phyloP scores from a whole-genome alignment of 2,888 invertebrate genomes.

The Cynaeus angustus region DNA sequence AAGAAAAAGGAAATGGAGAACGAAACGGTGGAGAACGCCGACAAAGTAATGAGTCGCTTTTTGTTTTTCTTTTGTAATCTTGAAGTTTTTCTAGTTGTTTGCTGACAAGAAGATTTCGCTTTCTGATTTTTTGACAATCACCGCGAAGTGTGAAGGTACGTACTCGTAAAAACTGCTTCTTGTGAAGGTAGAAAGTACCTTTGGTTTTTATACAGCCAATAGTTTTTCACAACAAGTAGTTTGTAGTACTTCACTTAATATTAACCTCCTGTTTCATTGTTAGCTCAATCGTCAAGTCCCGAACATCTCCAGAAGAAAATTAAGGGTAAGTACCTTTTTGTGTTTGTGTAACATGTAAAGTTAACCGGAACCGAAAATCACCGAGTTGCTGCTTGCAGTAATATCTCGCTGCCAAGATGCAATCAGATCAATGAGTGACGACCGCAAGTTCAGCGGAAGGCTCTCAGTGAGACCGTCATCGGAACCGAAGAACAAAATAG shows the following conservation, averaged over 20 bases:
- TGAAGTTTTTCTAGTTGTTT: constrained; percentile 66
- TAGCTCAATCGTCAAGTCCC: constrained; percentile 63
- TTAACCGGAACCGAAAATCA: constrained; percentile 2
- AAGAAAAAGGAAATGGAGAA: constrained; percentile 6
- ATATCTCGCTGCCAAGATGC: constrained; percentile 70
- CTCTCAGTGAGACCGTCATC: constrained; percentile 58
- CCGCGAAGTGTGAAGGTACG: constrained; percentile 67
- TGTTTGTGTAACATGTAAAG: not conserved
- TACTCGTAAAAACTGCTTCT: not conserved
- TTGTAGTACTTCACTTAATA: constrained; percentile 16
- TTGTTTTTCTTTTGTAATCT: constrained; percentile 10
- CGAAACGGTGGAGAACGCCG: constrained; percentile 41
- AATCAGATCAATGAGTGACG: constrained; percentile 63
- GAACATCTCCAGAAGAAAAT: constrained; percentile 68
- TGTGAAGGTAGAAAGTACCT: not conserved
- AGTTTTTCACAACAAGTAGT: constrained; percentile 1
- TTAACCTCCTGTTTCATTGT: constrained; percentile 40
- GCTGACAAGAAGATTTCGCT: constrained; percentile 69
- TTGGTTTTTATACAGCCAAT: too few relatives aligned
- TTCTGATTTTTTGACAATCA: constrained; percentile 68
- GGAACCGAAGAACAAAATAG: constrained; percentile 35
- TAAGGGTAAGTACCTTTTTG: constrained; percentile 66
- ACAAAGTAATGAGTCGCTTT: constrained; percentile 48
- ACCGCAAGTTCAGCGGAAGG: constrained; percentile 62
- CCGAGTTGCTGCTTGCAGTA: constrained; percentile 65